phyloP scores from a whole-genome alignment of 1,140 invertebrate species.

The Drosophila kurseongensis region DNA sequence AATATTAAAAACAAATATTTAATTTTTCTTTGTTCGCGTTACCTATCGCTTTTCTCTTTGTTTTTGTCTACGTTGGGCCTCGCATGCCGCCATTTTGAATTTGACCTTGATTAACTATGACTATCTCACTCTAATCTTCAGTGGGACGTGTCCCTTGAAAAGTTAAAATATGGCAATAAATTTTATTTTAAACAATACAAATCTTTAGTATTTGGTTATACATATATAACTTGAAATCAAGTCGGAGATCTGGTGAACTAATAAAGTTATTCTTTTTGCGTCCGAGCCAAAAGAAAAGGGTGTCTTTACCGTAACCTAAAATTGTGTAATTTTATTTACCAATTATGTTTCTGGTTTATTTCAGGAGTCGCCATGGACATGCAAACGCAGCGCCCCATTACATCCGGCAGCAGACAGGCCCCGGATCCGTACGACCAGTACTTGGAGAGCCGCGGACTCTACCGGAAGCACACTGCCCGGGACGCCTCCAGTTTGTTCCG shows the following conservation, averaged over 20 bases:
- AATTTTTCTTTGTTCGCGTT: not conserved
- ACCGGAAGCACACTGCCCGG: constrained; percentile 92
- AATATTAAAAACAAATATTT: not conserved
- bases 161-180: not conserved
- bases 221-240: not conserved
- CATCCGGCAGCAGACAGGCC: constrained; percentile 80
- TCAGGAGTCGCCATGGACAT: constrained; percentile 5
- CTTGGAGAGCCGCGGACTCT: constrained; percentile 91
- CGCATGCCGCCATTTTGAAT: constrained; percentile 10
- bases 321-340: not conserved
- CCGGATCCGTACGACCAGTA: constrained; percentile 89
- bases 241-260: not conserved
- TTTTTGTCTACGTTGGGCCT: not conserved
- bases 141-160: not conserved
- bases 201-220: no score
- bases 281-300: not conserved
- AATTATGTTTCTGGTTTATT: not conserved
- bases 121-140: constrained; percentile 7
- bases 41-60: not conserved
- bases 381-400: constrained; percentile 70
- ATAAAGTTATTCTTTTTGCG: not conserved
- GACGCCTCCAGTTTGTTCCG: constrained; percentile 94
- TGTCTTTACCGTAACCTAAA: not conserved
- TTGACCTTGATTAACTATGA: not conserved
- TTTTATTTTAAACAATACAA: no score